These are phyloP conservation scores for Heptranchias perlo DNA, from an alignment of 2,113 vertebrate genomes.

Conservation along the genomic window DNA sequence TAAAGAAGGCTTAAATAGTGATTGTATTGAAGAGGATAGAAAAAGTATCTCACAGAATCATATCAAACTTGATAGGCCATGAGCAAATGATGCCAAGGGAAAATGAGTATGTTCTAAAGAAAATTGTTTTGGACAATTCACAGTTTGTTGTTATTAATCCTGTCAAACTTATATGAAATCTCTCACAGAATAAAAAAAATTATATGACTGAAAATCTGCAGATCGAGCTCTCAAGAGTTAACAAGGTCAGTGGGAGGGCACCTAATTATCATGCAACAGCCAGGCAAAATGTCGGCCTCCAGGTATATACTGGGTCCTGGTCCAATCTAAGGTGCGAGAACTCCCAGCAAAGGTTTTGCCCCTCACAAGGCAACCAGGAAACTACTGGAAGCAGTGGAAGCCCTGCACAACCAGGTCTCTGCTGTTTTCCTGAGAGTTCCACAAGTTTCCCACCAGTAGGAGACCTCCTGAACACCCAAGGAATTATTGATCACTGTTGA, in stretches of 20 bases:
- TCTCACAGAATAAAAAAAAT: background rate
- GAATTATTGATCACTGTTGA: background rate
- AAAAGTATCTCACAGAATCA: background rate
- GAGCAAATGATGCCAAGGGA: background rate
- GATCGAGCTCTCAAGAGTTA: no score
- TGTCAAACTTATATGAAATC: background rate
- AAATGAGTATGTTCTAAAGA: background rate
- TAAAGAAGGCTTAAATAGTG: background rate
- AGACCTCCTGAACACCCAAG: background rate
- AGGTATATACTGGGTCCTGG: background rate
- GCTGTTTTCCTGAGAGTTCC: background rate
- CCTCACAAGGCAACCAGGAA: no score
- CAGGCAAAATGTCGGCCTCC: background rate
- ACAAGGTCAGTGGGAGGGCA: background rate
- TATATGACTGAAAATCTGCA: background rate
- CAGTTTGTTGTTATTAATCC: background rate
- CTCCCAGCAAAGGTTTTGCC: no score
- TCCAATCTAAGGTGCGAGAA: no score
- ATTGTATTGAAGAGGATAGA: background rate
- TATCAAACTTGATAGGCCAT: background rate
- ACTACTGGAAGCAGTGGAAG: background rate
- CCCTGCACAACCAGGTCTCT: background rate
- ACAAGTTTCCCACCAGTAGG: background rate
- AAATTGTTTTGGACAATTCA: background rate
- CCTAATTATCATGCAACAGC: background rate